Evolutionary conservation across 2,797 vertebrate genomes (phyloP).

Genomic region (Spea hammondii): DNA sequence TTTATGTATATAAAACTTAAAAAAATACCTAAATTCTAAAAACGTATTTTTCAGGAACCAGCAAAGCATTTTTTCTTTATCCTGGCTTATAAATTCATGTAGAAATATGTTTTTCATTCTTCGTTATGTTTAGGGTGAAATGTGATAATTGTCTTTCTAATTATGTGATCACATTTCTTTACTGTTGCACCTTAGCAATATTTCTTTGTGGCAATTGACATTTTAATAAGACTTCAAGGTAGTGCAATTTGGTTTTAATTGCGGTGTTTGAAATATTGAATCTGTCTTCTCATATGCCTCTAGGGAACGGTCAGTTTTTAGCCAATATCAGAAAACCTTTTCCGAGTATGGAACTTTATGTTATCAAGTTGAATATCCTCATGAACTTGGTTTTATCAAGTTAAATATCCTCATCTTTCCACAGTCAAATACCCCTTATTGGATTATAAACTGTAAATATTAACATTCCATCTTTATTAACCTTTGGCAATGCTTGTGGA

Average conservation of each 20-base stretch:
- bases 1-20: too few relatives aligned
- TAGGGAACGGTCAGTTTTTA: conserved; percentile 18
- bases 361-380: conserved; percentile 15
- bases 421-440: conserved; percentile 17
- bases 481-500: conserved; percentile 20
- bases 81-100: too few relatives aligned
- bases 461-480: conserved; percentile 42
- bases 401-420: conserved; percentile 13
- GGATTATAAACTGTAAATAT: conserved; percentile 37
- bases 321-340: conserved; percentile 28
- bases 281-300: conserved; percentile 31
- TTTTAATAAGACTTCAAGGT: conserved; percentile 13
- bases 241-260: conserved; percentile 31
- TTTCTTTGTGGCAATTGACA: conserved; percentile 24
- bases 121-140: neutral
- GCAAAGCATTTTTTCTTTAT: too few relatives aligned
- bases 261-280: conserved; percentile 17
- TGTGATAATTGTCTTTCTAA: neutral
- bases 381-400: conserved; percentile 26
- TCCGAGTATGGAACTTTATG: conserved; percentile 20
- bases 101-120: too few relatives aligned
- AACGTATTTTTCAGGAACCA: too few relatives aligned
- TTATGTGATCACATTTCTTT: conserved; percentile 4
- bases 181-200: neutral
- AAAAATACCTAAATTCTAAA: too few relatives aligned